Conservation (phyloP, 2,797 vertebrate genomes). For the Potorous gilbertii region DNA sequence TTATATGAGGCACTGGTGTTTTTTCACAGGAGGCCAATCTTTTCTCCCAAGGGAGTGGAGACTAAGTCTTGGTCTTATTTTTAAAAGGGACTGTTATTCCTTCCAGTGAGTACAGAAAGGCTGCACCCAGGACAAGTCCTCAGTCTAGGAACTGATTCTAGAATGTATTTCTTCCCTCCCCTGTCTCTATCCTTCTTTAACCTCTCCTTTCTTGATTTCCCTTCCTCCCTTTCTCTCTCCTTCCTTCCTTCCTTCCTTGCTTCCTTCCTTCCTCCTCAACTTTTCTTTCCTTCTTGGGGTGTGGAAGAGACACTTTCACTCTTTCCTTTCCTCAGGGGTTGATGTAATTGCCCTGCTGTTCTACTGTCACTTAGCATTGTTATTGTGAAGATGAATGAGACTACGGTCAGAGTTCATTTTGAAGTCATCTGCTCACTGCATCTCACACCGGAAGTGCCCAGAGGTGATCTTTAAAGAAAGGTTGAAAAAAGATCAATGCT, state of each 20-base stretch:
- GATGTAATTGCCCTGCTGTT: conserved; percentile 78
- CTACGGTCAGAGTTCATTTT: conserved; percentile 67
- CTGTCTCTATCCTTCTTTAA: not conserved
- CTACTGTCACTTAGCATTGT: conserved; percentile 73
- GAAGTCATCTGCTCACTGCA: conserved; percentile 69
- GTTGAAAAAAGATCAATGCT: conserved; percentile 38
- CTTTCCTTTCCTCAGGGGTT: conserved; percentile 61
- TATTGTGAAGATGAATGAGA: conserved; percentile 74
- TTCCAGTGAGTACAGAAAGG: conserved; percentile 5
- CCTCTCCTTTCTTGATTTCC: conserved; percentile 7
- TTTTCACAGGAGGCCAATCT: conserved; percentile 38
- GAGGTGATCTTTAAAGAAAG: conserved; percentile 69
- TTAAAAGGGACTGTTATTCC: conserved; percentile 37
- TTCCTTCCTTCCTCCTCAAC: not conserved
- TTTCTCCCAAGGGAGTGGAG: not conserved
- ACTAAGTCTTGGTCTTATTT: not conserved
- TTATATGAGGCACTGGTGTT: not conserved
- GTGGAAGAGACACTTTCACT: conserved; percentile 64
- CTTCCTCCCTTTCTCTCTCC: conserved; percentile 18
- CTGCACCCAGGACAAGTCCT: not conserved
- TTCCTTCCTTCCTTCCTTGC: too few species aligned
- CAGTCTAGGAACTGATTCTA: conserved; percentile 15
- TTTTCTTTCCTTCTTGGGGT: conserved; percentile 53
- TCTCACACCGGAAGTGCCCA: conserved; percentile 46
- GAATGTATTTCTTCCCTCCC: not conserved